A percentile compares a stretch with the other conserved stretches of the same genome.
Evolutionary conservation across 2,888 invertebrate species (phyloP).

Genomic region (Carcina quercana): DNA sequence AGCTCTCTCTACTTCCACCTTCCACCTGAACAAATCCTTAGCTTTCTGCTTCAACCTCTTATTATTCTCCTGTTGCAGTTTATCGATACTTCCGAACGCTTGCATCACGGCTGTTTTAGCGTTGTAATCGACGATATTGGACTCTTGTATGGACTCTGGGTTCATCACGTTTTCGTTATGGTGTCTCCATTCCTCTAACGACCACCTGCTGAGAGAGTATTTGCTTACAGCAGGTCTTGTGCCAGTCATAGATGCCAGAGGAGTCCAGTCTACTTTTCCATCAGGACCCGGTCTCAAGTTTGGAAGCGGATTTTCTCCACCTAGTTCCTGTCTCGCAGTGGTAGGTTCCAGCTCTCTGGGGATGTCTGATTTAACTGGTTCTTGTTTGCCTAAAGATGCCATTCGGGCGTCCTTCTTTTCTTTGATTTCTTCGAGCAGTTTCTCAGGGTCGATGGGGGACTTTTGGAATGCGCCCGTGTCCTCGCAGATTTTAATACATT

Average conservation of each 20-base stretch:
- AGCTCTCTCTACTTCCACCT: constrained; percentile 81
- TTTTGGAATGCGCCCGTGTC: constrained; percentile 54
- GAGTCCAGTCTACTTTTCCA: constrained; percentile 83
- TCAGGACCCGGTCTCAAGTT: constrained; percentile 77
- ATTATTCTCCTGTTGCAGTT: constrained; percentile 80
- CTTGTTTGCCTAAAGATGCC: no score
- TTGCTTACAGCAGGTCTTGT: constrained; percentile 84
- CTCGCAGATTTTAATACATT: constrained; percentile 49
- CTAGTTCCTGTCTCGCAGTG: constrained; percentile 15
- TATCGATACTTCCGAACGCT: constrained; percentile 78
- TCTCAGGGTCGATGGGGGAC: constrained; percentile 33
- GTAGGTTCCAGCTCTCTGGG: constrained; percentile 9
- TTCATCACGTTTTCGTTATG: constrained; percentile 72
- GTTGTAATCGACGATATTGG: constrained; percentile 75
- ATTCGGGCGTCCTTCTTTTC: constrained; percentile 15
- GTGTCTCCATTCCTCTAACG: constrained; percentile 82
- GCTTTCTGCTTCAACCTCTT: constrained; percentile 78
- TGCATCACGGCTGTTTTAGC: constrained; percentile 78
- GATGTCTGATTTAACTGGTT: constrained; percentile 2
- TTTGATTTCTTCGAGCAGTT: constrained; percentile 23
- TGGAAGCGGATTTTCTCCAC: constrained; percentile 38
- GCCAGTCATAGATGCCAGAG: constrained; percentile 80
- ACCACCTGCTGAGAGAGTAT: constrained; percentile 83
- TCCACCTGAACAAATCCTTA: constrained; percentile 82
- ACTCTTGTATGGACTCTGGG: constrained; percentile 62